phyloP scores from a whole-genome alignment of 1,140 invertebrate genomes.

The Glossosoma conforme region DNA sequence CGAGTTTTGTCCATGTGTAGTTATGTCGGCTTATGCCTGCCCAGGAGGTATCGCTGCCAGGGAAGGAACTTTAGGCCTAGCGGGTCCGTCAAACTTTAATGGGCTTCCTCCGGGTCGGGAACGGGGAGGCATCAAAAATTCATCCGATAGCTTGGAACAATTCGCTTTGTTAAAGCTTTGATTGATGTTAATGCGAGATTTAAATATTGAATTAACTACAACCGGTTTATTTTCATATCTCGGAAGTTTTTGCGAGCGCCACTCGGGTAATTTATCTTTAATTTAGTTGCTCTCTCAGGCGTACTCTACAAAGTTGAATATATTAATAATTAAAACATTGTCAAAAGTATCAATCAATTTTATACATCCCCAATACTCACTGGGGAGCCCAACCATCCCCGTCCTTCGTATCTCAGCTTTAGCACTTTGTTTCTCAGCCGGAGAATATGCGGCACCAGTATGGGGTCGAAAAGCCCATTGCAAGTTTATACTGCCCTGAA shows the following conservation, averaged over 20 bases:
- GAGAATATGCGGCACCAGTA: too few relatives aligned
- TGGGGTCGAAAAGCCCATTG: too few relatives aligned
- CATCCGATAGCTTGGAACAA: constrained; percentile 13
- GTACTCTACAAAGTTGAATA: too few relatives aligned
- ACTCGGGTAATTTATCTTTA: too few relatives aligned
- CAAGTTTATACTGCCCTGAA: too few relatives aligned
- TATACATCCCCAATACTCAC: too few relatives aligned
- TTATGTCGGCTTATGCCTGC: neutral
- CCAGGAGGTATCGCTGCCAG: neutral
- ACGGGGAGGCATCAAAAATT: constrained; percentile 11
- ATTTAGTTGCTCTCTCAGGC: too few relatives aligned
- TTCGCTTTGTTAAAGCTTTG: constrained; percentile 10
- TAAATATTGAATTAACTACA: neutral
- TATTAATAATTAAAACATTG: too few relatives aligned
- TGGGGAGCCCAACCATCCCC: too few relatives aligned
- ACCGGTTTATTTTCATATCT: neutral
- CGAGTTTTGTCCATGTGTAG: neutral
- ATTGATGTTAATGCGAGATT: constrained; percentile 13
- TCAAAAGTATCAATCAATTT: too few relatives aligned
- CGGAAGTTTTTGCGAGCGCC: neutral
- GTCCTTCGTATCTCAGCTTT: too few relatives aligned
- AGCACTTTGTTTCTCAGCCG: too few relatives aligned
- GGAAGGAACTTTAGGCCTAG: neutral
- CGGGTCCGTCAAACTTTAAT: constrained; percentile 11
- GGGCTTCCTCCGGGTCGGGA: neutral